Evolutionary conservation across 2,797 vertebrate species (phyloP).

Genomic region (Sparidentex hasta): DNA sequence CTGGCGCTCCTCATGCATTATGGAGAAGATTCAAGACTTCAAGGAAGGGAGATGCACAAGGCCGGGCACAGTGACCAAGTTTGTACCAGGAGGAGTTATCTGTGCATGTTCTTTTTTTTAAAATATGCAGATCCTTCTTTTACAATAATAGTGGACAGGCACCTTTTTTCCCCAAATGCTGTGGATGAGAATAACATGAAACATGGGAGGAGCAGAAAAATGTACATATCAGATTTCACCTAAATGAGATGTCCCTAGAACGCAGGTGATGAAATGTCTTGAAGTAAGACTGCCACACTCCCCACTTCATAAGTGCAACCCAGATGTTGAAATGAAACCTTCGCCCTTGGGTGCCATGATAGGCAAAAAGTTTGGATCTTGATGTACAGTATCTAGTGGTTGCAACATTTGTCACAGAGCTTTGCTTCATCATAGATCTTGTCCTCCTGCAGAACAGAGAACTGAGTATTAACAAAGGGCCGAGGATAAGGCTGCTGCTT

Average conservation of each 20-base stretch:
- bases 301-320: too few relatives aligned
- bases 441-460: slow-evolving; percentile 17
- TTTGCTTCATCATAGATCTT: neutral
- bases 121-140: neutral
- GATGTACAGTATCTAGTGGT: neutral
- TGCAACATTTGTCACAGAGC: neutral
- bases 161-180: neutral
- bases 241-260: too few relatives aligned
- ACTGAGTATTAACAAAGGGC: slow-evolving; percentile 8
- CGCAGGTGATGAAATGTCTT: too few relatives aligned
- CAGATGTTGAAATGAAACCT: too few relatives aligned
- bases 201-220: too few relatives aligned
- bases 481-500: slow-evolving; percentile 24
- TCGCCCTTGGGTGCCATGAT: neutral
- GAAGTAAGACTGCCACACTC: too few relatives aligned
- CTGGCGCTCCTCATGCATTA: slow-evolving; percentile 46
- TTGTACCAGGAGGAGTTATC: slow-evolving; percentile 15
- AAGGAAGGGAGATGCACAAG: slow-evolving; percentile 3
- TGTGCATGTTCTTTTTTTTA: neutral
- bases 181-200: neutral
- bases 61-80: slow-evolving; percentile 5
- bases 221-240: too few relatives aligned
- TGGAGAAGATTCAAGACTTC: slow-evolving; percentile 46
- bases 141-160: neutral
- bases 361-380: neutral